Evolutionary conservation across 1,140 invertebrate genomes (phyloP), one percentile per base, ranked within the genome.

Genomic region (Drosophila lowei): DNA sequence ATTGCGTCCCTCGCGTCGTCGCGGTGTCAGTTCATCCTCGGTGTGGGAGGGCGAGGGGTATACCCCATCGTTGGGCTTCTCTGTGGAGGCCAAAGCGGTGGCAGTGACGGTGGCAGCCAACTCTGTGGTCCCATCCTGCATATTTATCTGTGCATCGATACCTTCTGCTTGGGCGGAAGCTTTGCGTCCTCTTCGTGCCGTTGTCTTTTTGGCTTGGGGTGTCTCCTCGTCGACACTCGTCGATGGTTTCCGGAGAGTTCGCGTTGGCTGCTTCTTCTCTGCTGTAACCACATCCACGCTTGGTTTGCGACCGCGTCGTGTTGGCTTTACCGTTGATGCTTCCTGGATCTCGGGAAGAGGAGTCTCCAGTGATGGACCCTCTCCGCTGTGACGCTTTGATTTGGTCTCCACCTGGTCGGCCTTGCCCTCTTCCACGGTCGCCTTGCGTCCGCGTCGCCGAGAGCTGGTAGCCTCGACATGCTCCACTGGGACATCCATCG

Each of bases 1-100:
- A 52, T 86, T 85, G 0, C 80, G 77, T 3, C 80, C 77, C 42
- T 85, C 83, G 3, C 83, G 83, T 0, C 81, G 77, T 1, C 83
- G 64, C 7, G 81, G 81, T 1, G 81, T 81, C 9, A 71, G 6
- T 0, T 86, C 77, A 46, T 77, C 83, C 8, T 78, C 78, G 42
- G 57, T 47, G 21, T 60, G 3, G 13, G 15, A 16, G 16, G 41
- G 41, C 21, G 68, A 21, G 42, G 38, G 18, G 18, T 18, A 7
- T 16, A 8, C 21, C 11, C 2, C 43, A 21, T 25, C 41, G 15
- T 13, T 15, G 2, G 30, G 15, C 15, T 38, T 50, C 7, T 9
- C 53, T 1, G 62, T 28, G 7, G 44, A 50, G 23, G 11, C 48
- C 2, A 46, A 18, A 0, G 8, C 52, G 7, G n/a, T 49, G 3